Conservation (phyloP, 2,797 vertebrate genomes). For the Corythornis leucogaster region DNA sequence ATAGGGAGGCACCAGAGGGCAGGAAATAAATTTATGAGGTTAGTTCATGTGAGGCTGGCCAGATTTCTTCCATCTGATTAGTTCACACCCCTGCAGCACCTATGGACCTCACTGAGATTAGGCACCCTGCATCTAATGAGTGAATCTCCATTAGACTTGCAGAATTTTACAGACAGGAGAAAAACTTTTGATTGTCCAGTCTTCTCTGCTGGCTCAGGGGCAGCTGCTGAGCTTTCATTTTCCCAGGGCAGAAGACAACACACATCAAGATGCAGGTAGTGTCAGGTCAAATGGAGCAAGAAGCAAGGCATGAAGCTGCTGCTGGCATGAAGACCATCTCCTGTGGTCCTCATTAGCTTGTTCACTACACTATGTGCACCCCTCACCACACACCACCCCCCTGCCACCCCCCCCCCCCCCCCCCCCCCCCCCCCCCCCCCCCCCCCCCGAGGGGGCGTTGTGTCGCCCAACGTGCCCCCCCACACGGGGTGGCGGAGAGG, state of each 20-base stretch:
- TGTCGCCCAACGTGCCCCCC: too few relatives aligned
- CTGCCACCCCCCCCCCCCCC: too few relatives aligned
- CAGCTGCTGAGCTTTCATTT: not conserved
- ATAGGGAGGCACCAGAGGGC: slow-evolving; percentile 39
- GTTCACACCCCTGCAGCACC: not conserved
- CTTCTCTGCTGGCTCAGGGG: not conserved
- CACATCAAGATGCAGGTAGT: not conserved
- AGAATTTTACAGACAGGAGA: not conserved
- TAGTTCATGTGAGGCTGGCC: not conserved
- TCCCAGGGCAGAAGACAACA: not conserved
- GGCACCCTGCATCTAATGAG: not conserved
- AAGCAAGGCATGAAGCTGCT: not conserved
- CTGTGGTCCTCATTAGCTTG: not conserved
- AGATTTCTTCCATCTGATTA: not conserved
- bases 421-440: too few relatives aligned
- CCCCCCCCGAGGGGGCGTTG: too few relatives aligned
- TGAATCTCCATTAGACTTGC: not conserved
- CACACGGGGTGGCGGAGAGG: too few relatives aligned
- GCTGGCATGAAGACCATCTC: not conserved
- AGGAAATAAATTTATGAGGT: slow-evolving; percentile 10
- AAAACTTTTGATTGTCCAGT: not conserved
- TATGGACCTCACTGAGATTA: not conserved
- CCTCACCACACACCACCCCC: too few relatives aligned
- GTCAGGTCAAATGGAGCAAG: not conserved
- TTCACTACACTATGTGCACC: not conserved